Evolutionary conservation across 1,140 invertebrate species (phyloP), one percentile per base, ranked within the genome.

Genomic region (Drosophila bipectinata): DNA sequence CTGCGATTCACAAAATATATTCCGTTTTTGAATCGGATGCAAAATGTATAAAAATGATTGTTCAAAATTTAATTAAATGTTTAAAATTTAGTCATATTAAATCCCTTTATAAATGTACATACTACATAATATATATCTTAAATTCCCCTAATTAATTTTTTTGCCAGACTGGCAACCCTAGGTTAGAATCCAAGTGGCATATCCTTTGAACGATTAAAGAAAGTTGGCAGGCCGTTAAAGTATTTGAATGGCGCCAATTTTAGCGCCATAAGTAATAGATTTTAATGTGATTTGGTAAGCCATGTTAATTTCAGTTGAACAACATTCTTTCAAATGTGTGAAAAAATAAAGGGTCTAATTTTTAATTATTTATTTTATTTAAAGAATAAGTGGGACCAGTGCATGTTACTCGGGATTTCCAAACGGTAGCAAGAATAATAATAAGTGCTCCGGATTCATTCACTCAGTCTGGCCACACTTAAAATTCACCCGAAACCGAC

Each of bases 401-500:
- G 2, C 5, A 8, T 18, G 6, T 18, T 12, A 18, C 2, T 44
- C 10, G 12, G 14, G 44, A 21, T 47, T 47, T 15, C 18, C 9
- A 44, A 1, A 3, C 44, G 44, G 4, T 47, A 10, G 44, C 3
- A 18, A 37, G 3, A 37, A 37, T 21, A 21, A 47, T 47, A 18
- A 21, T 21, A 47, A 18, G 3, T 10, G 44, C 3, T 4, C 4
- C 14, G n/a, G 14, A 52, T 52, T 18, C 1, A 2, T 4, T 10
- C 18, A 10, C 7, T 18, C 44, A 4, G 18, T 4, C 44, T 21
- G 49, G 49, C 3, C 26, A 52, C 49, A 52, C 44, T 47, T 15
- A 18, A 47, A 21, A 47, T 24, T 47, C 8, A 47, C 44, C 44
- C 48, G 39, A 66, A 60, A 67, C 48, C 63, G 63, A 67, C 63